These are phyloP conservation scores for Strigops habroptila DNA, from an alignment of 2,113 vertebrate genomes.

Conservation along the genomic window DNA sequence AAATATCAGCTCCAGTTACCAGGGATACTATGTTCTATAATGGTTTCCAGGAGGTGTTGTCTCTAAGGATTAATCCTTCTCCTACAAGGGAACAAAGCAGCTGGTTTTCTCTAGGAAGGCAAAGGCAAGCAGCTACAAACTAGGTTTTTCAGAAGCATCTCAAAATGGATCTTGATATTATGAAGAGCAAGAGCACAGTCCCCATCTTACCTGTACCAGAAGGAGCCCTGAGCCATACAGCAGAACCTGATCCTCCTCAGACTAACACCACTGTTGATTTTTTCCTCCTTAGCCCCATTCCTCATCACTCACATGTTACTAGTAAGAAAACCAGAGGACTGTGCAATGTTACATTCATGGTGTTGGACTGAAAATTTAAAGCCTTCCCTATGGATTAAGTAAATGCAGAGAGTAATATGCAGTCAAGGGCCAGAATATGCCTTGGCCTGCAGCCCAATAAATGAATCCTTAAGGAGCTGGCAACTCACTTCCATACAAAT, in stretches of 20 bases:
- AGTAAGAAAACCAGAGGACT: background rate
- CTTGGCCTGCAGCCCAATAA: slow-evolving; percentile 21
- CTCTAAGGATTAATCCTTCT: slow-evolving; percentile 18
- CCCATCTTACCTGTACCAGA: background rate
- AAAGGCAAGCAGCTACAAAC: background rate
- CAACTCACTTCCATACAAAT: slow-evolving; percentile 17
- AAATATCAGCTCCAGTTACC: slow-evolving; percentile 48
- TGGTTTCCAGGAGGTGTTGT: slow-evolving; percentile 8
- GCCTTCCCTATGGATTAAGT: background rate
- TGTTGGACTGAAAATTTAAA: background rate
- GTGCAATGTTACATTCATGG: background rate
- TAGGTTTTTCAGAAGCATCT: background rate
- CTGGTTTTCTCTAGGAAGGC: background rate
- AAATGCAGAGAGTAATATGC: background rate
- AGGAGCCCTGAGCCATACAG: background rate
- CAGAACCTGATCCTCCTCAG: background rate
- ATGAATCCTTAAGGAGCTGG: slow-evolving; percentile 11
- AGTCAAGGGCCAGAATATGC: slow-evolving; percentile 1
- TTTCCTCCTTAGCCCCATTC: background rate
- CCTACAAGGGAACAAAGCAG: background rate
- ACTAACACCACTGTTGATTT: background rate
- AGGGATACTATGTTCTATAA: slow-evolving; percentile 53
- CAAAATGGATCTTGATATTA: background rate
- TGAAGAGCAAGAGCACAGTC: background rate
- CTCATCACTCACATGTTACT: background rate